Conservation (phyloP, 2,113 vertebrate species). For the Heterotilapia buettikoferi region DNA sequence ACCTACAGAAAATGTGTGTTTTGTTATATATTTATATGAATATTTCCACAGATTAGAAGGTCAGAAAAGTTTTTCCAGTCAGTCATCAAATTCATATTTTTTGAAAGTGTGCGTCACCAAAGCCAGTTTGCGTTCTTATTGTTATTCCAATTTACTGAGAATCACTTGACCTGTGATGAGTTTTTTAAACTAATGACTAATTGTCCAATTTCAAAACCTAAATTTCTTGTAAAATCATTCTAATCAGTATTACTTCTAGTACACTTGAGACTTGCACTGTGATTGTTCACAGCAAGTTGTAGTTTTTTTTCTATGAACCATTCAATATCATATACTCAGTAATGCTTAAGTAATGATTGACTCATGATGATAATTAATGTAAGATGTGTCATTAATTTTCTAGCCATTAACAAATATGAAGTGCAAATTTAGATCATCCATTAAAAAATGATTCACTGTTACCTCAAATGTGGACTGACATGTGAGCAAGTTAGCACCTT, state of each 20-base stretch:
- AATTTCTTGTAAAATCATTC: not conserved
- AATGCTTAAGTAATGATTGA: not conserved
- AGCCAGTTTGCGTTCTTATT: not conserved
- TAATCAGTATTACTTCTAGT: not conserved
- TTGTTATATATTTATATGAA: not conserved
- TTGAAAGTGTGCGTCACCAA: not conserved
- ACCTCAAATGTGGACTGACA: not conserved
- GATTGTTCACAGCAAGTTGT: not conserved
- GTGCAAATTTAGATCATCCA: not conserved
- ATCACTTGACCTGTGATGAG: not conserved
- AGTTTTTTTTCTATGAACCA: not conserved
- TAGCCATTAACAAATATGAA: not conserved
- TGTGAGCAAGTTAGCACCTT: not conserved
- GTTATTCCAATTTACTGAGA: not conserved
- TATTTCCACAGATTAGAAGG: not conserved
- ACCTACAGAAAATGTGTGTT: not conserved
- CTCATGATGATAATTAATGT: not conserved
- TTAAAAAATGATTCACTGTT: not conserved
- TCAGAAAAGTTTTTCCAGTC: not conserved
- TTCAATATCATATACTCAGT: not conserved
- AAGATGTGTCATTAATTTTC: not conserved
- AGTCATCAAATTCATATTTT: not conserved
- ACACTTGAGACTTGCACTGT: not conserved
- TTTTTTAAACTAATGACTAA: accelerated
- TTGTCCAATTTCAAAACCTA: not conserved